Base-by-base conservation (phyloP, 2,888 invertebrate species). In the Nemapogon koenigi region DNA sequence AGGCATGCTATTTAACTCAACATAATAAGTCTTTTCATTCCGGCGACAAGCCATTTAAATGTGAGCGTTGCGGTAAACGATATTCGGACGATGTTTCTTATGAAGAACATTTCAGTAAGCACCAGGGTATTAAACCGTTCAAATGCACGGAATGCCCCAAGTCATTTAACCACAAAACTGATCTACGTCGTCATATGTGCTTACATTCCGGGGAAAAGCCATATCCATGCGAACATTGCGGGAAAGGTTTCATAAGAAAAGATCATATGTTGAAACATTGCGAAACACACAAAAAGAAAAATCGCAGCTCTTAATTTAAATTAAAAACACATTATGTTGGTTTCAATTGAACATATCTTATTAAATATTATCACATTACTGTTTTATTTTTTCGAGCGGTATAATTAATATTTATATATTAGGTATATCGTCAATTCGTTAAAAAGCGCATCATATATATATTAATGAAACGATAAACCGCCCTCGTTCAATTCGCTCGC, bases 221-320 rank as follows among this genome's bases (percentile, higher is more conserved):
- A 28, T 92, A 87, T 62, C 81, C 84, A 45, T 94, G 94, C 68
- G 83, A 86, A 49, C 84, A 84, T 44, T 94, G 94, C 65, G 86
- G 87, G 43, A 94, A 94, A 66, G 91, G 92, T 36, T 94, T 94
- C 67, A 92, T 91, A 51, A 84, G 94, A 48, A 91, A 91, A 68
- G 94, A 94, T 71, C 94, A 94, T 68, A 90, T 94, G 91, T 83
- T 90, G 47, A 93, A 94, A 64, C 93, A 93, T 64, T 81, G 84
- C 49, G 89, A 90, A 50, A 91, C 91, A 37, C 94, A 94, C 70
- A 81, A 82, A 38, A 86, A 84, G 59, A 87, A 85, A 54, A 55
- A 65, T 40, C 68, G 73, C 40, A 33, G 13, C 4, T 18, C 19
- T n/a, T 33, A 33, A 33, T 31, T n/a, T 30, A 15, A 19, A 14